A percentile compares a stretch with the other conserved stretches of the same genome.
These are phyloP conservation scores for Drosophila tani DNA, from an alignment of 1,140 invertebrate species.

Conservation along the genomic window DNA sequence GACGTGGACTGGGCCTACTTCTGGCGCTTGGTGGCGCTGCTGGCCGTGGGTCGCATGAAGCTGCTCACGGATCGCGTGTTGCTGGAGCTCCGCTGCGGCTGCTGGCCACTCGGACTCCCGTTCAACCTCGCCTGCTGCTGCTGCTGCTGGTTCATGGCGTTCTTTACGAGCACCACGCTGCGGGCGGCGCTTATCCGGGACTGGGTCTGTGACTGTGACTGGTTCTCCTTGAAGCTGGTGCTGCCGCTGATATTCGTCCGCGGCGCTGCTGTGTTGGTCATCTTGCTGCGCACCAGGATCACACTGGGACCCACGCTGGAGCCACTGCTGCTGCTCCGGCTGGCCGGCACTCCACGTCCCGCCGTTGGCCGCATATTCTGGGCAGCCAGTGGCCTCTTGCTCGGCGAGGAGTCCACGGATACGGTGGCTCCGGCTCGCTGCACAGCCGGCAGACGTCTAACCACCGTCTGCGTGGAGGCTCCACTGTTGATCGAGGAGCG, in stretches of 20 bases:
- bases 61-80: conserved; percentile 84
- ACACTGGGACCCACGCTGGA: conserved; percentile 86
- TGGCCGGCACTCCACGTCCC: conserved; percentile 87
- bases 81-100: conserved; percentile 54
- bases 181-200: conserved; percentile 65
- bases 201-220: conserved; percentile 37
- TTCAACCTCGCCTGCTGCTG: conserved; percentile 54
- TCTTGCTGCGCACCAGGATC: conserved; percentile 71
- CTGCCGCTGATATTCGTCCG: conserved; percentile 50
- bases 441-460: conserved; percentile 87
- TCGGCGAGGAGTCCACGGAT: conserved; percentile 79
- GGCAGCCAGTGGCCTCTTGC: conserved; percentile 71
- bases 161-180: conserved; percentile 78
- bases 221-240: conserved; percentile 80
- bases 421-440: conserved; percentile 67
- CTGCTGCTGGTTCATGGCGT: conserved; percentile 55
- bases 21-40: conserved; percentile 85
- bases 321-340: conserved; percentile 90
- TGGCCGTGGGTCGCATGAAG: conserved; percentile 87
- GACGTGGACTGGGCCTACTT: conserved; percentile 58
- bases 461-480: conserved; percentile 91
- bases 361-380: conserved; percentile 57
- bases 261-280: conserved; percentile 23
- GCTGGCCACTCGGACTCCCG: conserved; percentile 42
- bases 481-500: conserved; percentile 93